phyloP scores from a whole-genome alignment of 1,140 invertebrate species.

The Drosophila serrata region DNA sequence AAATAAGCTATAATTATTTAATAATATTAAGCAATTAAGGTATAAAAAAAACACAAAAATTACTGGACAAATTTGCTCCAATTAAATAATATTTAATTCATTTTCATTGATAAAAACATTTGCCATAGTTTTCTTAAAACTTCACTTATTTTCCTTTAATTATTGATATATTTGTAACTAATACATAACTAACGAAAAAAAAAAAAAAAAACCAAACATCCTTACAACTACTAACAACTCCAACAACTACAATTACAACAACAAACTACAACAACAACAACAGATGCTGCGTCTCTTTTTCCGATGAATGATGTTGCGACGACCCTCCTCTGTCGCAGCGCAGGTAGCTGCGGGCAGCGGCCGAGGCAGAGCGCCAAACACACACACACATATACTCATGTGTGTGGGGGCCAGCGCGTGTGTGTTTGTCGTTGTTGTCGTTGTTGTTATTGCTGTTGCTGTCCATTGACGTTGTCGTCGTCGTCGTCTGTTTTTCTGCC shows the following conservation, averaged over 20 bases:
- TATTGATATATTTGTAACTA: neutral
- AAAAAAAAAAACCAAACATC: conserved; percentile 38
- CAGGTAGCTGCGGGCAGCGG: conserved; percentile 37
- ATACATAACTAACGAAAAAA: neutral
- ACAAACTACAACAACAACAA: conserved; percentile 27
- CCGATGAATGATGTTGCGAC: conserved; percentile 74
- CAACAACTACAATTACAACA: conserved; percentile 41
- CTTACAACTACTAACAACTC: neutral
- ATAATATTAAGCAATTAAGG: too few species aligned
- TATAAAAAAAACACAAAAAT: too few species aligned
- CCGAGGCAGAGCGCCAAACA: conserved; percentile 45
- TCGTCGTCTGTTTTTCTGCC: conserved; percentile 62
- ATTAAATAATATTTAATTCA: too few species aligned
- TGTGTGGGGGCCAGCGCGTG: conserved; percentile 21
- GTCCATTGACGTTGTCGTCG: conserved; percentile 77
- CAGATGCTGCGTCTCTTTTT: conserved; percentile 65
- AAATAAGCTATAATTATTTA: too few species aligned
- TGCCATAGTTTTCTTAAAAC: too few species aligned
- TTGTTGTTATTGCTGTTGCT: conserved; percentile 26
- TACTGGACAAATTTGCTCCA: too few species aligned
- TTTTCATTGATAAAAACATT: too few species aligned
- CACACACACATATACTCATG: conserved; percentile 40
- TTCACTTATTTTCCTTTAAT: too few species aligned
- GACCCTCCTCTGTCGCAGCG: conserved; percentile 43
- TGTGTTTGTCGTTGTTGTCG: conserved; percentile 40